These are phyloP conservation scores for Nasonovia ribisnigri DNA, from an alignment of 2,888 invertebrate genomes.

Conservation along the genomic window DNA sequence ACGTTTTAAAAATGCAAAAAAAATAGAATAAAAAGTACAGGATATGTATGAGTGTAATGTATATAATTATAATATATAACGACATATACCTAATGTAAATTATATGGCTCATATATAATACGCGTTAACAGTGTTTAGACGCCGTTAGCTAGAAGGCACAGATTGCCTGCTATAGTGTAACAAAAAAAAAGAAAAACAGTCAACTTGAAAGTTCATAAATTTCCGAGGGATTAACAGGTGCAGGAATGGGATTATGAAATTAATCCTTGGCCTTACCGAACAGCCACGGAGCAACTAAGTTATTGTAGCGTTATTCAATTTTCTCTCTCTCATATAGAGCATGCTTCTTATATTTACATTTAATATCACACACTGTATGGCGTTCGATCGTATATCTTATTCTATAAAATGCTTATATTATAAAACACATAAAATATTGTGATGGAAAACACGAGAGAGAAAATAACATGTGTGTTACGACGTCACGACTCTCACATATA, in stretches of 20 bases:
- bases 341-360: slow-evolving; percentile 48
- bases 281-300: background rate
- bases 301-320: background rate
- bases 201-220: slow-evolving; percentile 10
- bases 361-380: background rate
- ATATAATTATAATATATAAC: background rate
- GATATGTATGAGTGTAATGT: background rate
- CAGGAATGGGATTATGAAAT: slow-evolving; percentile 20
- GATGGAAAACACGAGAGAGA: background rate
- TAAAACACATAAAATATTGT: background rate
- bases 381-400: background rate
- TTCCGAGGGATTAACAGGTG: slow-evolving; percentile 7
- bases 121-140: background rate
- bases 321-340: background rate
- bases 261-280: background rate
- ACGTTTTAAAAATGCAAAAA: background rate
- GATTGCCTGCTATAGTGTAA: background rate
- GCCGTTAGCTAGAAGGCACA: background rate
- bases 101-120: background rate
- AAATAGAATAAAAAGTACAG: background rate
- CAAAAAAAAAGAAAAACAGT: slow-evolving; percentile 6
- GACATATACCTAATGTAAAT: background rate
- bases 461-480: background rate
- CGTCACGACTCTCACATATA: background rate
- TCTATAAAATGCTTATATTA: no score